A percentile compares a stretch with the other conserved stretches of the same genome.
Conservation (phyloP, 2,113 vertebrate genomes). For the Passer domesticus region DNA sequence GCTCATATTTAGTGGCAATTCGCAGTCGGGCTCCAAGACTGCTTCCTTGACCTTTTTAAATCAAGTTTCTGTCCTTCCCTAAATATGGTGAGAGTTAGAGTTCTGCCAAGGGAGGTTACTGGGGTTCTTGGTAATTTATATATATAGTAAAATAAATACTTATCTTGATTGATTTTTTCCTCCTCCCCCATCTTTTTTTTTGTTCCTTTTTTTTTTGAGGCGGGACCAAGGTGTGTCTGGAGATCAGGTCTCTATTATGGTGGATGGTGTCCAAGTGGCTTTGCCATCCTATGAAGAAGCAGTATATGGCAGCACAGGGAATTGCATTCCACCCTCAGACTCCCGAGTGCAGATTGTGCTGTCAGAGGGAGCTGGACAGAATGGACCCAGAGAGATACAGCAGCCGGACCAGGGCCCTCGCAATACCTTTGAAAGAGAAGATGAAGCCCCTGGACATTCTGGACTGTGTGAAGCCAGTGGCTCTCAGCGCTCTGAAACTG, state of each 20-base stretch:
- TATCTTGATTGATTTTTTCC: background rate
- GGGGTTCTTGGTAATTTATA: background rate
- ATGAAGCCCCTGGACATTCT: slow-evolving; percentile 74
- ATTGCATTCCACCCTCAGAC: slow-evolving; percentile 80
- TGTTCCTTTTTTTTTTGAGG: slow-evolving; percentile 62
- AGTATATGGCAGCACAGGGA: slow-evolving; percentile 89
- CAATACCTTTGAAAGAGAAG: slow-evolving; percentile 75
- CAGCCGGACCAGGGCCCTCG: slow-evolving; percentile 58
- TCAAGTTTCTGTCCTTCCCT: background rate
- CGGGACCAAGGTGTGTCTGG: slow-evolving; percentile 93
- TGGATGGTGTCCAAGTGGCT: slow-evolving; percentile 94
- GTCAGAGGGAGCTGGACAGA: slow-evolving; percentile 81
- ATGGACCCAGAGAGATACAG: slow-evolving; percentile 53
- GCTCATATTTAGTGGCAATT: background rate
- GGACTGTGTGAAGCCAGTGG: slow-evolving; percentile 84
- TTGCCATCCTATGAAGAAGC: slow-evolving; percentile 98
- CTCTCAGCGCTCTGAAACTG: slow-evolving; percentile 87
- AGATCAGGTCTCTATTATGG: slow-evolving; percentile 91
- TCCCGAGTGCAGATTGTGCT: slow-evolving; percentile 93
- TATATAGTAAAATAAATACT: background rate
- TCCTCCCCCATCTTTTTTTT: background rate
- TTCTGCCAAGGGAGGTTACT: background rate
- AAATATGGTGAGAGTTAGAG: background rate
- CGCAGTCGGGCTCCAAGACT: background rate
- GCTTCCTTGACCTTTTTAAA: background rate